Percentiles rank a stretch among this genome's conserved stretches.
Conservation (phyloP, 2,113 vertebrate genomes). For the Sinocyclocheilus maitianheensis region DNA sequence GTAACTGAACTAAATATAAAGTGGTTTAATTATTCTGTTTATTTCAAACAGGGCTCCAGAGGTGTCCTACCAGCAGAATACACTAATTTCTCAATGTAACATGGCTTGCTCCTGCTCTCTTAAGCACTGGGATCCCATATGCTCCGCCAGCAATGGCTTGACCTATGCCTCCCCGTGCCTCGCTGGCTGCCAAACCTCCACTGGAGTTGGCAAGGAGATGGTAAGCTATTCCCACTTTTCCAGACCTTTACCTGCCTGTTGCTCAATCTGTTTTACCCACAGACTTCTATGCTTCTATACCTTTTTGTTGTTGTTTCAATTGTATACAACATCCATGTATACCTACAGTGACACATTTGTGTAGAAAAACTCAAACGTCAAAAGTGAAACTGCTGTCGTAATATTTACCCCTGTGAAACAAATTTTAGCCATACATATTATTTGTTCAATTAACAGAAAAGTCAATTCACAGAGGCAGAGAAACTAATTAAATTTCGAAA, state of each 20-base stretch:
- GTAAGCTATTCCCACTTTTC: slow-evolving; percentile 71
- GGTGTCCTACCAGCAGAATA: slow-evolving; percentile 69
- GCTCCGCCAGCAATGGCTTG: slow-evolving; percentile 78
- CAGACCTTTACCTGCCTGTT: neutral
- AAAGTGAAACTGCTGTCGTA: neutral
- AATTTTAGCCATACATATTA: neutral
- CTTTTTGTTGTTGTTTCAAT: neutral
- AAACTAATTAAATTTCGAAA: neutral
- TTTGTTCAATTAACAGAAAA: no score
- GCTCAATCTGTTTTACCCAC: neutral
- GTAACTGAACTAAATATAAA: neutral
- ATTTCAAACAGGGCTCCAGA: slow-evolving; percentile 66
- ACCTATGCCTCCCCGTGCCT: slow-evolving; percentile 90
- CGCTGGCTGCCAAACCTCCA: slow-evolving; percentile 84
- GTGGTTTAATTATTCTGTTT: neutral
- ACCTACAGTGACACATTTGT: neutral
- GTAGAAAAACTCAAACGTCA: neutral
- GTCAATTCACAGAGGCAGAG: no score
- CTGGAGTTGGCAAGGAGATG: slow-evolving; percentile 74
- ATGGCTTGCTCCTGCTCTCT: slow-evolving; percentile 82
- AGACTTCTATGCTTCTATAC: neutral
- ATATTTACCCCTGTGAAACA: neutral
- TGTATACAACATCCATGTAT: neutral
- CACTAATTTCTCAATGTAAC: slow-evolving; percentile 87
- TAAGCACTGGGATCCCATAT: slow-evolving; percentile 60